Evolutionary conservation across 2,797 vertebrate genomes (phyloP).

Genomic region (Chelidonichthys spinosus): DNA sequence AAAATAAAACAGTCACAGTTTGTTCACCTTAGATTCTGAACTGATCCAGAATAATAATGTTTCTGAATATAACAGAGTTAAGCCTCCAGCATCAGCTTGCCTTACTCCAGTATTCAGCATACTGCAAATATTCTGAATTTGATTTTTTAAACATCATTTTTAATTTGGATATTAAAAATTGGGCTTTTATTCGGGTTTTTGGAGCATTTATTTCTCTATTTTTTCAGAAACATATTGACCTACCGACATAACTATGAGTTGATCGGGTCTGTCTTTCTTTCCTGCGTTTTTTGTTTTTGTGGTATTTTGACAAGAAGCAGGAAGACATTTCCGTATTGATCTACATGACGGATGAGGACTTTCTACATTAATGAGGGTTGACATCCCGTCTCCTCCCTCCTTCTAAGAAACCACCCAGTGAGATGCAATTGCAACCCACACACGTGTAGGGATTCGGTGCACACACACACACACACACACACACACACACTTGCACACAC

Average conservation of each 20-base stretch:
- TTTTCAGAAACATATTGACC: too few relatives aligned
- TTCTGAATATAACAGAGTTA: not conserved
- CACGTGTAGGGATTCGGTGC: not conserved
- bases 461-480: slow-evolving; percentile 14
- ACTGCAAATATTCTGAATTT: too few relatives aligned
- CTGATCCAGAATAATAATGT: not conserved
- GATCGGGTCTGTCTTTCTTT: too few relatives aligned
- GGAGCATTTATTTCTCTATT: too few relatives aligned
- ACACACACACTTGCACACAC: not conserved
- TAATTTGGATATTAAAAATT: too few relatives aligned
- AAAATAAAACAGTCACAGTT: not conserved
- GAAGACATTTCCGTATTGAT: too few relatives aligned
- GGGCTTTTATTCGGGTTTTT: too few relatives aligned
- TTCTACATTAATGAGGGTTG: slow-evolving; percentile 14
- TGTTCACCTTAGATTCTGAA: not conserved
- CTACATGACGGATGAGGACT: not conserved
- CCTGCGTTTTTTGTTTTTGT: too few relatives aligned
- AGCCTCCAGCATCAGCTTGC: not conserved
- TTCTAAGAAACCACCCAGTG: slow-evolving; percentile 26
- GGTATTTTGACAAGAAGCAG: too few relatives aligned
- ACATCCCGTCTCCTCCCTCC: slow-evolving; percentile 13
- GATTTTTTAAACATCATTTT: too few relatives aligned
- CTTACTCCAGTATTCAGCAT: not conserved
- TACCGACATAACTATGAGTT: too few relatives aligned
- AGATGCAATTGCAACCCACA: slow-evolving; percentile 29